Percentiles rank a stretch among this genome's conserved stretches.
Conservation (phyloP, 2,113 vertebrate species). For the Panurus biarmicus region DNA sequence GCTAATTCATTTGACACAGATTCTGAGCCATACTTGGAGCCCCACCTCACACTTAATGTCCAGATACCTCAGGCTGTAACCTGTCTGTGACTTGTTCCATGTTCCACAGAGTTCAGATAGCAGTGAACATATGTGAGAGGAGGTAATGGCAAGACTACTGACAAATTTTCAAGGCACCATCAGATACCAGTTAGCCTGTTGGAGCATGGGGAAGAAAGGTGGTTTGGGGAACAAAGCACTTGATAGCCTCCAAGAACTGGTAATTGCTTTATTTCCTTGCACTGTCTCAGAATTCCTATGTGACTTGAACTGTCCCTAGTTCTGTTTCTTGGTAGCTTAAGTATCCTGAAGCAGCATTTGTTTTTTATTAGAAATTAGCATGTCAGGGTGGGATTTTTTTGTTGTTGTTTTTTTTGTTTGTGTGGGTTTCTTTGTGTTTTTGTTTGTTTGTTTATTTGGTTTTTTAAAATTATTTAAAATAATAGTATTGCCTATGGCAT, state of each 20-base stretch:
- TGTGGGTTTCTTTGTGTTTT: not conserved
- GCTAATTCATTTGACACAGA: constrained; percentile 9
- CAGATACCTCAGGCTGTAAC: not conserved
- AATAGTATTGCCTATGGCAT: not conserved
- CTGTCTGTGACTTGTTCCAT: not conserved
- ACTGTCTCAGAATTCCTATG: not conserved
- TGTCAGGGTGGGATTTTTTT: too few relatives aligned
- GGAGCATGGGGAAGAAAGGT: not conserved
- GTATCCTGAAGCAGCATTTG: not conserved
- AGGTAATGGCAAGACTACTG: not conserved
- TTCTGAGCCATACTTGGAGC: not conserved
- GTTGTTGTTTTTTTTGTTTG: not conserved
- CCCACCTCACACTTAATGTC: not conserved
- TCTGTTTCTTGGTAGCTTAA: not conserved
- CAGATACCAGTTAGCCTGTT: not conserved
- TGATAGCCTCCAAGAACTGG: fast-evolving
- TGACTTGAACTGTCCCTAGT: not conserved
- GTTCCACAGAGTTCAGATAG: not conserved
- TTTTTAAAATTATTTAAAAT: not conserved
- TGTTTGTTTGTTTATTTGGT: not conserved
- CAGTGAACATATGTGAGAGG: not conserved
- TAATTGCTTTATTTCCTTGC: not conserved
- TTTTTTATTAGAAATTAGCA: not conserved
- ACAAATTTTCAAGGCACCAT: not conserved
- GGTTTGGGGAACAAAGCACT: not conserved